Evolutionary conservation across 2,113 vertebrate genomes (phyloP), one percentile per base, ranked within the genome.

Genomic region (Rostratula benghalensis): DNA sequence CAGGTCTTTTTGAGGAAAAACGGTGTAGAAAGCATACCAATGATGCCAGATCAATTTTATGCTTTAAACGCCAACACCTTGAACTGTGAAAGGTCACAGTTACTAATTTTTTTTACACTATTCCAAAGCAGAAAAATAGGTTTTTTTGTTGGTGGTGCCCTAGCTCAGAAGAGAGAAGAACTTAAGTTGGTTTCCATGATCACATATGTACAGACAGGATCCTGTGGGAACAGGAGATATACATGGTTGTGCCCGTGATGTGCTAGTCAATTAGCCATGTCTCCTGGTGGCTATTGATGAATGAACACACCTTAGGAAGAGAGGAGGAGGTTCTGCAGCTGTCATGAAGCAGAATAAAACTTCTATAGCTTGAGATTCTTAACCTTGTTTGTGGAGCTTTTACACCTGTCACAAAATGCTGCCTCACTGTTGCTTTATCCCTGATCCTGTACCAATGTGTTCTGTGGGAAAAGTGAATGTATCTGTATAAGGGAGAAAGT

Each of bases 191-290:
- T 80, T 83, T 83, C 20, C 20, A 1, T 45, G 16, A 45, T 27
- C 2, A 11, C 17, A 6, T 22, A 8, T 4, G 24, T n/a, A 71
- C 1, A 28, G 43, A 75, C 1, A 2, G 35, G 18, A 61, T 7
- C 22, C 50, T 73, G 9, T 13, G 61, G 37, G 50, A 90, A 75
- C 0, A 1, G 19, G 20, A 68, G 60, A 20, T n/a, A 16, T 65
- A 48, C 18, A 6, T 69, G 50, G 5, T 11, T 73, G 30, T 61
- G 50, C n/a, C 43, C 51, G 41, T 0, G 0, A n/a, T 48, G 39
- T 18, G 21, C 23, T 75, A 28, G 10, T 43, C 59, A 67, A 45
- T 69, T 80, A 94, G 33, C 39, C 15, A 22, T 43, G 20, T 71
- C 7, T 78, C 33, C 39, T 57, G 15, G 30, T 82, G 65, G 11